Evolutionary conservation across 2,113 vertebrate genomes (phyloP).

Genomic region (Chloroceryle aenea): DNA sequence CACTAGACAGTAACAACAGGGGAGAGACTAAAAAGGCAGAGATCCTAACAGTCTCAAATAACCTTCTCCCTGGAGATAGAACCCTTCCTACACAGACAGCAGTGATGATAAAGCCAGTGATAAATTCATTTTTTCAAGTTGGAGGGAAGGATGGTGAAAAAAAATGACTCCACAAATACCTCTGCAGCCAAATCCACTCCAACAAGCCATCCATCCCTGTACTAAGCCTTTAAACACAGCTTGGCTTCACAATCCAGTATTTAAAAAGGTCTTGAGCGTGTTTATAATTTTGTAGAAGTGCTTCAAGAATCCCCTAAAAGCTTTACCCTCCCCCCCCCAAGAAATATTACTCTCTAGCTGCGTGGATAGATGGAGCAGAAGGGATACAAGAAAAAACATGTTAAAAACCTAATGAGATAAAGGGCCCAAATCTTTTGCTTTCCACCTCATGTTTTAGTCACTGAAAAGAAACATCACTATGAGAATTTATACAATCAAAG

Average conservation of each 20-base stretch:
- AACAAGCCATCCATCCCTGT: neutral
- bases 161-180: neutral
- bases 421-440: neutral
- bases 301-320: neutral
- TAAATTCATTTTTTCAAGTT: neutral
- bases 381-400: neutral
- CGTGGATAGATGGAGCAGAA: neutral
- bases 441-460: neutral
- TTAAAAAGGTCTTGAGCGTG: neutral
- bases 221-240: neutral
- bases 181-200: neutral
- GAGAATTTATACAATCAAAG: neutral
- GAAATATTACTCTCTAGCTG: neutral
- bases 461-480: neutral
- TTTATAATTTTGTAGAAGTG: neutral
- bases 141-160: neutral
- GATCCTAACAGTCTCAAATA: neutral
- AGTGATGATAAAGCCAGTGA: neutral
- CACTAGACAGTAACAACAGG: neutral
- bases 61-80: neutral
- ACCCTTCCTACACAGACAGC: neutral
- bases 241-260: neutral
- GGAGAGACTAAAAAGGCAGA: neutral
- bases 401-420: neutral
- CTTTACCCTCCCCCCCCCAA: neutral